Percentiles rank a stretch among this genome's conserved stretches.
Evolutionary conservation across 2,888 invertebrate genomes (phyloP).

Genomic region (Euphydryas editha): DNA sequence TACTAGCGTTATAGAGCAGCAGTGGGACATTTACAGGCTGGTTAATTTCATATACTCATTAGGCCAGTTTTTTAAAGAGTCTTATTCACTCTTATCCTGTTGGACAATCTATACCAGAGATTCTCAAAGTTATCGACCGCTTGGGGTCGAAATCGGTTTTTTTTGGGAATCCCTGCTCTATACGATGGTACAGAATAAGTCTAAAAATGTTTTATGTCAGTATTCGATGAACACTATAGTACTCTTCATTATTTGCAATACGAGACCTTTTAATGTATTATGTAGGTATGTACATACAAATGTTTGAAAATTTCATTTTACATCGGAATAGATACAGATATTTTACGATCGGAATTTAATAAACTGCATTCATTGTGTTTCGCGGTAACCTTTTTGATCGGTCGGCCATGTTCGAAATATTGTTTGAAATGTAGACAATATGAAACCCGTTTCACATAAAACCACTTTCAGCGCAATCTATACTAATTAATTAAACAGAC

Average conservation of each 20-base stretch:
- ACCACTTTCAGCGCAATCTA: not conserved
- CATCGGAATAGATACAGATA: slow-evolving; percentile 15
- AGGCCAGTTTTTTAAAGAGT: too few species aligned
- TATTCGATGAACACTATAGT: not conserved
- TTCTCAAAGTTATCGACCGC: too few species aligned
- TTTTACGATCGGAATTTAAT: slow-evolving; percentile 22
- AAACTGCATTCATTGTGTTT: slow-evolving; percentile 14
- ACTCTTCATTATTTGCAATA: slow-evolving; percentile 4
- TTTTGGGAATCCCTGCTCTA: too few species aligned
- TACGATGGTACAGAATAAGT: too few species aligned
- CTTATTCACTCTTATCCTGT: too few species aligned
- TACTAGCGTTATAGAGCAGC: too few species aligned
- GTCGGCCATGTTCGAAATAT: slow-evolving; percentile 10
- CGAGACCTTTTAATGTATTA: not conserved
- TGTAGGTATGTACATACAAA: not conserved
- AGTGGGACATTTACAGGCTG: too few species aligned
- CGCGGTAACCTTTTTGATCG: slow-evolving; percentile 23
- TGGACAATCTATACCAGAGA: too few species aligned
- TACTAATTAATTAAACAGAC: slow-evolving; percentile 6
- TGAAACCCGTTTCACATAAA: slow-evolving; percentile 2
- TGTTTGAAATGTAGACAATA: slow-evolving; percentile 12
- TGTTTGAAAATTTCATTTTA: slow-evolving; percentile 9
- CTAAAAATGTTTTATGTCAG: not conserved
- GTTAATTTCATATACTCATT: too few species aligned
- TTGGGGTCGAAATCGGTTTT: too few species aligned